Evolutionary conservation across 2,888 invertebrate genomes (phyloP).

Genomic region (Lingula anatina): DNA sequence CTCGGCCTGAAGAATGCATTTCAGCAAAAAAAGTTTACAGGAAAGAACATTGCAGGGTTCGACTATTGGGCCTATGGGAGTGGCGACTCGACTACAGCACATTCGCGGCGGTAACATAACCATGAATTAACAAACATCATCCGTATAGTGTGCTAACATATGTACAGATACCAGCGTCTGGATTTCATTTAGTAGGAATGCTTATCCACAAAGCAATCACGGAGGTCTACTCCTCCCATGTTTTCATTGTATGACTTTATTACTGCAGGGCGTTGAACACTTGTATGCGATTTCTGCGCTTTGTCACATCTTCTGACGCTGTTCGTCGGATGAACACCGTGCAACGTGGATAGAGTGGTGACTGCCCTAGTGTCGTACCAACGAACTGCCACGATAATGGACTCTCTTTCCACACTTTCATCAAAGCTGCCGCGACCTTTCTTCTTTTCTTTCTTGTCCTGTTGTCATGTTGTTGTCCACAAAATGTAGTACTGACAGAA

Average conservation of each 20-base stretch:
- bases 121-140: conserved; percentile 5
- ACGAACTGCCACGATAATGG: not conserved
- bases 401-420: not conserved
- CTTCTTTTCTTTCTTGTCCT: too few species aligned
- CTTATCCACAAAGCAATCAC: conserved; percentile 2
- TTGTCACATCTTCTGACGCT: conserved; percentile 5
- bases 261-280: conserved; percentile 6
- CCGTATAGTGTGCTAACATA: conserved; percentile 5
- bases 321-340: not conserved
- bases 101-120: conserved; percentile 2
- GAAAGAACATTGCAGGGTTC: too few species aligned
- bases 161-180: conserved; percentile 7
- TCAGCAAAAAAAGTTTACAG: too few species aligned
- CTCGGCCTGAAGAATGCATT: too few species aligned
- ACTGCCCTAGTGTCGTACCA: conserved; percentile 5
- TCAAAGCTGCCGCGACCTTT: conserved; percentile 2
- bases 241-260: conserved; percentile 7
- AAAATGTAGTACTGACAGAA: not conserved
- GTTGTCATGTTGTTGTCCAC: not conserved
- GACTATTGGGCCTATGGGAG: too few species aligned
- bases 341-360: not conserved
- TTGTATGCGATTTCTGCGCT: not conserved
- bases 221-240: conserved; percentile 6
- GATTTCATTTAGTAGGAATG: not conserved
- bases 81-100: too few species aligned